Percentiles rank a stretch among this genome's conserved stretches.
Conservation (phyloP, 2,797 vertebrate species). For the Falco biarmicus region DNA sequence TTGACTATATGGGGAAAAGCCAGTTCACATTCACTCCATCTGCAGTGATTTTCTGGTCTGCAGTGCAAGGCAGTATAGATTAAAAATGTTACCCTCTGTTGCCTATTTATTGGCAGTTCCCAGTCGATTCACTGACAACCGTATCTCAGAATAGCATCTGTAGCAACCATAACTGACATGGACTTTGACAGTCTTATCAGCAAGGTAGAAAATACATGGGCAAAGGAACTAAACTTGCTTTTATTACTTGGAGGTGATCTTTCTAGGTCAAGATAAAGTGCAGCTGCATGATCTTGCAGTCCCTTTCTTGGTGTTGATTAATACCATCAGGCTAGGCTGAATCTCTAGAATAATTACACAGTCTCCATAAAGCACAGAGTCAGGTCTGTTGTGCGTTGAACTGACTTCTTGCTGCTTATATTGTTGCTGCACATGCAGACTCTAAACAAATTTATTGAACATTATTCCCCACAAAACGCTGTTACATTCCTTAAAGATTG, state of each 20-base stretch:
- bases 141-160: background rate
- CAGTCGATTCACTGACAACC: background rate
- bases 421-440: background rate
- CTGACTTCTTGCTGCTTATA: background rate
- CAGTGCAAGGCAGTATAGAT: background rate
- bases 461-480: background rate
- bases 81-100: background rate
- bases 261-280: conserved; percentile 4
- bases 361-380: background rate
- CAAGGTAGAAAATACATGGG: conserved; percentile 4
- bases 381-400: background rate
- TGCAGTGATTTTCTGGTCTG: background rate
- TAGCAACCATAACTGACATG: background rate
- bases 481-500: background rate
- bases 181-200: conserved; percentile 25
- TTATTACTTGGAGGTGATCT: conserved; percentile 24
- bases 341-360: background rate
- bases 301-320: background rate
- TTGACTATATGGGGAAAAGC: background rate
- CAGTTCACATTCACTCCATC: background rate
- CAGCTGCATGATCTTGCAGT: background rate
- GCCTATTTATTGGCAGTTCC: background rate
- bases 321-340: background rate
- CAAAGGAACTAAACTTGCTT: background rate
- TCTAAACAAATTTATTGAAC: background rate